Base-by-base conservation (phyloP, 2,888 invertebrate genomes). In the Aquatica leii region DNA sequence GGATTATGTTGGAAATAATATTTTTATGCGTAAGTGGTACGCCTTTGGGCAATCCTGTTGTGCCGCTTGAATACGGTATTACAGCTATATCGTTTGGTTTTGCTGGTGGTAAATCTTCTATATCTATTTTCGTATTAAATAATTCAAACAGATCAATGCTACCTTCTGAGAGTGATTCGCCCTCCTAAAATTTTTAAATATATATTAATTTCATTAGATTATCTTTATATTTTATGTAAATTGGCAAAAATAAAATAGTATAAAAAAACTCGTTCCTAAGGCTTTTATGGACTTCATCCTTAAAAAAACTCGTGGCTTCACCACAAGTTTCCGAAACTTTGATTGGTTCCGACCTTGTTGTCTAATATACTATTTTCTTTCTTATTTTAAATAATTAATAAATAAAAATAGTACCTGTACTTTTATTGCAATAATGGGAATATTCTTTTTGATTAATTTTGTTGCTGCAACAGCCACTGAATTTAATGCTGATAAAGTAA, bases 21-120 rank as follows among this genome's bases (percentile, higher is more conserved):
- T 87, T 88, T 35, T 74, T 80, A 77, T 90, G 87, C 0, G 88
- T 86, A 0, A 92, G 82, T 72, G 87, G 84, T 0, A 92, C 92
- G 1, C 91, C 92, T 82, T 93, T 93, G 0, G 92, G 90, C 54
- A 90, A 67, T 0, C 95, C 95, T 0, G 94, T 95, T 0, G 95
- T 95, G 0, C 93, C 93, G 77, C 94, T 94, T 1, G 94, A 94
- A 79, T 91, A 95, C 0, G 93, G 94, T 74, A 95, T 81, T 31
- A 91, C 80, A 0, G 86, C 86, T 2, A 89, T 77, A 69, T 92
- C 91, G 11, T 89, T 84, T 1, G 83, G 77, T 50, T 76, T 80
- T 62, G 83, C 77, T 31, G 83, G 71, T 43, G 79, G 76, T 62
- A 84, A 83, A 70, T 88, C 86, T 1, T 85, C 80, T 72, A 84